Base-by-base conservation (phyloP, 2,797 vertebrate genomes). In the Enteromius unitaeniatus region DNA sequence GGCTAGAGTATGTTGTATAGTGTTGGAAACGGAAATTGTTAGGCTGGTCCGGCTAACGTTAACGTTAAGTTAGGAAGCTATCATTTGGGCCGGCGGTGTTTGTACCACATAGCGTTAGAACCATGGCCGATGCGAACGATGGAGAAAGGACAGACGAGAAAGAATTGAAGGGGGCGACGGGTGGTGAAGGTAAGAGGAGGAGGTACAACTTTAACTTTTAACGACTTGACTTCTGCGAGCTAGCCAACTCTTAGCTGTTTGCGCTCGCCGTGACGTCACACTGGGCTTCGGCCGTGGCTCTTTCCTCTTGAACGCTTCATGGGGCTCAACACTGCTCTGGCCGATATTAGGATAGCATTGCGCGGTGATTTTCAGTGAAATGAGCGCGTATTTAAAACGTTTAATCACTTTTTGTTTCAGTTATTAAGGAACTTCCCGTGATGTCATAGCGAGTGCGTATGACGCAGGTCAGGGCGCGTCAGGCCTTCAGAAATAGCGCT, bases 41-140 rank as follows among this genome's bases (percentile, higher is more conserved):
- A 62, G 64, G 65, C 64, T 70, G 37, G 49, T 78, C 82, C 37
- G 82, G 64, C 62, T 62, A 75, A 28, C 23, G 55, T 73, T 42
- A 65, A 42, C 40, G 9, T 42, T 42, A 42, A 1, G 42, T 65
- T 77, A 77, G 49, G 49, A 49, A 83, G 82, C 73, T 70, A 69
- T 73, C 21, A 15, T 9, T 84, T 11, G 47, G 14, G 31, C 55
- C 51, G 37, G 13, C 47, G 60, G 60, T 68, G 40, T 49, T 75
- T 74, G 64, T 53, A 6, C 23, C 28, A 14, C 67, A 23, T 17
- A 64, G 45, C 37, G 7, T 40, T 40, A 40, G 37, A n/a, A 78
- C 26, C 21, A 95, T 95, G 94, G 89, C 92, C 21, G 92, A 93
- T 69, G 53, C 83, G 2, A 83, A 89, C 78, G 85, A 78, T 17